Percentiles rank a stretch among this genome's conserved stretches.
Evolutionary conservation across 2,888 invertebrate species (phyloP).

Genomic region (Charanyca ferruginea): DNA sequence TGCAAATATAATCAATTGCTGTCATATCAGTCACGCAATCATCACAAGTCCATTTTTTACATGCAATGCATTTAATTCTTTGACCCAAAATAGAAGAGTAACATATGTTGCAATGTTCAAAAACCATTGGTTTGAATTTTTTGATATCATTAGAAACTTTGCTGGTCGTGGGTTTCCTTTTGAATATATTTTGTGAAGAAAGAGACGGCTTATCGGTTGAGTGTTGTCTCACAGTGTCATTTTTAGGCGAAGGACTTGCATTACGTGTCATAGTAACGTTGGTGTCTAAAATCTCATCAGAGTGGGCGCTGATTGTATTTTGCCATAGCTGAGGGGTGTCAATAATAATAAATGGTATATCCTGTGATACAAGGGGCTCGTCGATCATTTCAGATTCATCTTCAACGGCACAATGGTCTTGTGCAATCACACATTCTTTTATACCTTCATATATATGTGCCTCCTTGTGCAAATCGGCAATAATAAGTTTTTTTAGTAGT

Average conservation of each 20-base stretch:
- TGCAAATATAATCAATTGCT: too few relatives aligned
- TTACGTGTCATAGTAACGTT: slow-evolving; percentile 12
- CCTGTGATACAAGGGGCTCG: slow-evolving; percentile 1
- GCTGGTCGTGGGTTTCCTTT: slow-evolving; percentile 2
- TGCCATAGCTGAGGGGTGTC: too few relatives aligned
- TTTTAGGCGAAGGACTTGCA: slow-evolving; percentile 13
- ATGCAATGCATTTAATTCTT: slow-evolving; percentile 7
- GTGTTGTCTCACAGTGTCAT: slow-evolving; percentile 12
- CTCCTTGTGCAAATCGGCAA: too few relatives aligned
- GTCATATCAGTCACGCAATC: too few relatives aligned
- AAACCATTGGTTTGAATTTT: slow-evolving; percentile 1
- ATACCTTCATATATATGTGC: too few relatives aligned
- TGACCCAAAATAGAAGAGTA: slow-evolving; percentile 8
- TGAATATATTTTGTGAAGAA: slow-evolving; percentile 5
- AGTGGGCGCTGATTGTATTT: too few relatives aligned
- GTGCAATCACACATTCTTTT: too few relatives aligned
- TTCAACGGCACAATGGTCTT: background rate
- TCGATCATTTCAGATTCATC: slow-evolving; percentile 4
- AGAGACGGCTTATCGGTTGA: slow-evolving; percentile 4
- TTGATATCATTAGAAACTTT: background rate
- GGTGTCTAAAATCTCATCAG: slow-evolving; percentile 3
- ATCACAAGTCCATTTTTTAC: too few relatives aligned
- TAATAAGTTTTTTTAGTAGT: too few relatives aligned
- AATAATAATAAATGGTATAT: too few relatives aligned
- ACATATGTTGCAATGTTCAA: background rate